Evolutionary conservation across 2,888 invertebrate species (phyloP).

Genomic region (Autographa pulchrina): DNA sequence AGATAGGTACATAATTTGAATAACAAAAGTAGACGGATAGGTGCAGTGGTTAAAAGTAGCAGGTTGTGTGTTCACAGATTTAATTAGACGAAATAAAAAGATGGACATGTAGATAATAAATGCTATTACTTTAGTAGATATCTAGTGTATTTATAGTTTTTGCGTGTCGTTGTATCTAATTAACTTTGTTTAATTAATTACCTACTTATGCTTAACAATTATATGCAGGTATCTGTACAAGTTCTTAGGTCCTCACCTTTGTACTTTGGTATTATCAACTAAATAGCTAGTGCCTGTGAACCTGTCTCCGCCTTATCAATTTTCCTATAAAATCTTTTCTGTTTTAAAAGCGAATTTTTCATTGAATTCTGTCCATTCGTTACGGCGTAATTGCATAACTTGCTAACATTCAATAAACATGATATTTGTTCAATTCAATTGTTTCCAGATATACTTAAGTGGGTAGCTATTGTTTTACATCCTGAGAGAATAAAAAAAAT

Average conservation of each 20-base stretch:
- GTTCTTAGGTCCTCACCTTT: background rate
- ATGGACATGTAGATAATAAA: no score
- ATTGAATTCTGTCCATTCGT: background rate
- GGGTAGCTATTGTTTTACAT: background rate
- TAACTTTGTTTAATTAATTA: background rate
- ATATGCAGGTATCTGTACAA: background rate
- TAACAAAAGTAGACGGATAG: no score
- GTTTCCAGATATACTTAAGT: background rate
- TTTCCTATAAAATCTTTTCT: background rate
- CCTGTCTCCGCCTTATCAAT: background rate
- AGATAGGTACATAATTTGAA: no score
- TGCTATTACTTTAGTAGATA: no score
- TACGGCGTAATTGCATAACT: background rate
- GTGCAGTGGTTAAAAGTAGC: no score
- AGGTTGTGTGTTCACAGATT: no score
- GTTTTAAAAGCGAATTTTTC: background rate
- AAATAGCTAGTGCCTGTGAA: background rate
- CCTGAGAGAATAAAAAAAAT: background rate
- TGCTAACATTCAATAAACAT: background rate
- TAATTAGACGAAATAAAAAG: no score
- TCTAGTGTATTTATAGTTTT: no score
- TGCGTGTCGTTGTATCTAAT: background rate
- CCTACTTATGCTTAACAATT: background rate
- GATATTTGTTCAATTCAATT: background rate
- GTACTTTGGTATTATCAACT: background rate